Evolutionary conservation across 2,797 vertebrate species (phyloP), one percentile per base, ranked within the genome.

Genomic region (Natrix natrix): DNA sequence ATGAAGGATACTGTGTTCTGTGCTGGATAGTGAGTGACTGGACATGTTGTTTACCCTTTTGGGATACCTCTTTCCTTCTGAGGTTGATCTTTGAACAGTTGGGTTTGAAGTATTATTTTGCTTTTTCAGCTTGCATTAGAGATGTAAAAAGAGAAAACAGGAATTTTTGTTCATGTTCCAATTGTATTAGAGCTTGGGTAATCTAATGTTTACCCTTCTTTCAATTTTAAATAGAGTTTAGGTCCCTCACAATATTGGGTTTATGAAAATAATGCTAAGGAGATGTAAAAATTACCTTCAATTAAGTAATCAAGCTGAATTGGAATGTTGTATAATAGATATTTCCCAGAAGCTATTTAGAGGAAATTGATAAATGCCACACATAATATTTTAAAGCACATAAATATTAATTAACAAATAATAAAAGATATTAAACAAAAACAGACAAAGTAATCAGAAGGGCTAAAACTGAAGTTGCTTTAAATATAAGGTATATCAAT

Each of bases 261-360:
- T 83, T 43, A 83, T 43, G 20, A 48, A 83, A 83, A 48, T 83
- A 83, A 83, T 83, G 20, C 37, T 48, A 83, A 83, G 74, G 10
- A 83, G 37, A 24, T 83, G 10, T 10, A 48, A 83, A 48, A 48
- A 24, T 83, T 83, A 83, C 74, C 24, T 48, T 83, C 74, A 48
- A 48, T 83, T 48, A 48, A 48, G 43, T 83, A 48, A 83, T 48
- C 37, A 83, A 83, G 20, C 37, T 11, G 37, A 83, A 94, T 86
- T 95, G 95, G 20, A 83, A 83, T 48, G 43, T 83, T 83, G 74
- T 83, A 83, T 83, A 10, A 83, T 83, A 48, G 24, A 48, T 20
- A 83, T 83, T 83, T 83, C 20, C 37, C 74, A 83, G 74, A 48
- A 83, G 37, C 37, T 83, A 24, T 83, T 83, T 83, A 83, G 74